These are phyloP conservation scores for Amphilophus citrinellus DNA, from an alignment of 2,113 vertebrate genomes.

Conservation along the genomic window DNA sequence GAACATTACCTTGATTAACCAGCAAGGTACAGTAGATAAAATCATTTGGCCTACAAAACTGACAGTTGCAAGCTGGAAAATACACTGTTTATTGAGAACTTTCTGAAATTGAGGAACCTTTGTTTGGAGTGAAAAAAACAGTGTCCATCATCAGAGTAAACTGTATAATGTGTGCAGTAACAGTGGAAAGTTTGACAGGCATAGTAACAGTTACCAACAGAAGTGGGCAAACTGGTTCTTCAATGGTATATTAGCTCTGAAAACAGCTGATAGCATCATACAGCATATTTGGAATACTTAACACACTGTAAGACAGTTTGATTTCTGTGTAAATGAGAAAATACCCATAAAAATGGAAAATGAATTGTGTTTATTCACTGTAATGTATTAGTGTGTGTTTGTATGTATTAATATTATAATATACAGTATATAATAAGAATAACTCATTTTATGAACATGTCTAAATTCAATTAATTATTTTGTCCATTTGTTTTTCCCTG, in stretches of 20 bases:
- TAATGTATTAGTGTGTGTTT: neutral
- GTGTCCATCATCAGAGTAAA: neutral
- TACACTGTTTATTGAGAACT: neutral
- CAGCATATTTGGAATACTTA: neutral
- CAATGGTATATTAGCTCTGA: neutral
- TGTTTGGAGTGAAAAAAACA: neutral
- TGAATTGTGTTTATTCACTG: neutral
- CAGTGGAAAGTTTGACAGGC: neutral
- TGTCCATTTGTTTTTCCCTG: neutral
- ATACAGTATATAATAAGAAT: neutral
- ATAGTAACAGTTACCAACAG: neutral
- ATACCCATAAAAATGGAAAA: neutral
- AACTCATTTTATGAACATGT: neutral
- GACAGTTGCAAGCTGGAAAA: neutral
- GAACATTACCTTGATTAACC: neutral
- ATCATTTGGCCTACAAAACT: neutral
- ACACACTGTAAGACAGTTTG: neutral
- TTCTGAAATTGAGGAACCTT: neutral
- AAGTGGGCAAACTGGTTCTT: neutral
- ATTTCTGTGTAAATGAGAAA: neutral
- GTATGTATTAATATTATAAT: neutral
- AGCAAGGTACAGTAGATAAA: neutral
- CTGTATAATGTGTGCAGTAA: neutral
- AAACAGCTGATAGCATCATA: neutral
- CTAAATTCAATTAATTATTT: neutral